phyloP scores from a whole-genome alignment of 2,113 vertebrate genomes.

The Mobula hypostoma region DNA sequence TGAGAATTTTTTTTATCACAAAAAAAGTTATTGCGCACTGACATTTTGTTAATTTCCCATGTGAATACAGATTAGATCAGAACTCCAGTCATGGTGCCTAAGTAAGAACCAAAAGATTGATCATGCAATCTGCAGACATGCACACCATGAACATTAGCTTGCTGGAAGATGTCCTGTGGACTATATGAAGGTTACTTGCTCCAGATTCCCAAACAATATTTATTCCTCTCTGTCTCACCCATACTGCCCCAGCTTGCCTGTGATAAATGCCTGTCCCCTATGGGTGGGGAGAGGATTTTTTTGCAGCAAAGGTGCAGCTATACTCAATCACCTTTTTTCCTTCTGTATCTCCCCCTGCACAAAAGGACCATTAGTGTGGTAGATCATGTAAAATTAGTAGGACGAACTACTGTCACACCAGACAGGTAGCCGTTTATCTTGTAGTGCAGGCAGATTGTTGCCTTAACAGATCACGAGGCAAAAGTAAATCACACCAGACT shows the following conservation, averaged over 20 bases:
- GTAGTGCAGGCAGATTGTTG: conserved; percentile 42
- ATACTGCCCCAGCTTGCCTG: neutral
- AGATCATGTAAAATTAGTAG: conserved; percentile 41
- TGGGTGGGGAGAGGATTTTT: neutral
- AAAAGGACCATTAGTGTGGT: conserved; percentile 37
- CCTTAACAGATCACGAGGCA: conserved; percentile 45
- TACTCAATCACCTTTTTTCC: neutral
- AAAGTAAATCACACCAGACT: conserved; percentile 46
- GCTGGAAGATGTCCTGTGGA: neutral
- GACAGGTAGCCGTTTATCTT: conserved; percentile 40
- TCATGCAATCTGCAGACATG: neutral
- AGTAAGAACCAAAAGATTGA: conserved; percentile 23
- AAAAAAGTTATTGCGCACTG: neutral
- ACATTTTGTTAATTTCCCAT: conserved; percentile 30
- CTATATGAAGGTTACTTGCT: neutral
- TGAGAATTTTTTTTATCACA: neutral
- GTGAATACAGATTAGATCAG: conserved; percentile 35
- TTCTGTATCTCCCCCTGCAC: neutral
- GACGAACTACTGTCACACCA: conserved; percentile 39
- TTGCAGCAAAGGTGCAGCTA: neutral
- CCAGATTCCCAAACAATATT: neutral
- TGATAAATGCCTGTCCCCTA: neutral
- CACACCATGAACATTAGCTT: conserved; percentile 1
- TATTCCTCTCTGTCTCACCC: neutral
- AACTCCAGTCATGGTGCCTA: neutral